These are phyloP conservation scores for Venustoraphidia nigricollis DNA, from an alignment of 2,888 invertebrate genomes.

Conservation along the genomic window DNA sequence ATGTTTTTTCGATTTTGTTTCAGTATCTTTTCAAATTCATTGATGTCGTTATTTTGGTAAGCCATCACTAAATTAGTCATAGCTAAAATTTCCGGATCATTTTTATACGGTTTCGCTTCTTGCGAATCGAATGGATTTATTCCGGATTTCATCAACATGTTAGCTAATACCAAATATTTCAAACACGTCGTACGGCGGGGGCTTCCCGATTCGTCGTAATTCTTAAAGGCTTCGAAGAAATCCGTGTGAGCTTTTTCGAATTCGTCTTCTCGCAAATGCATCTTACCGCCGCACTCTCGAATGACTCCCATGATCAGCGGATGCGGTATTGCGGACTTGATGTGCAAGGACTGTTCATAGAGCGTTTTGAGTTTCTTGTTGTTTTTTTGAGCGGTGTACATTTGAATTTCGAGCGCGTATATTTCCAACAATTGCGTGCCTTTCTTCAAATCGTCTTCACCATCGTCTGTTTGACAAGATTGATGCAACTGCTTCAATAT, in stretches of 20 bases:
- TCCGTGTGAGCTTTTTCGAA: conserved; percentile 98
- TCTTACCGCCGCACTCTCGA: conserved; percentile 98
- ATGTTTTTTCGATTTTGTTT: conserved; percentile 88
- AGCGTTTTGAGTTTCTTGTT: conserved; percentile 93
- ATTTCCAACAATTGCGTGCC: conserved; percentile 96
- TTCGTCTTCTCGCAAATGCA: conserved; percentile 97
- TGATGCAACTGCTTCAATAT: conserved; percentile 94
- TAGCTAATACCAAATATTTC: conserved; percentile 94
- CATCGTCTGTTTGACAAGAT: conserved; percentile 96
- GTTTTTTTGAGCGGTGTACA: conserved; percentile 99
- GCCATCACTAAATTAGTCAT: conserved; percentile 97
- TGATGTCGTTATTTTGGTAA: conserved; percentile 97
- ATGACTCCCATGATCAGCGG: conserved; percentile 99
- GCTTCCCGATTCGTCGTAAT: conserved; percentile 98
- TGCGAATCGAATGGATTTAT: conserved; percentile 99
- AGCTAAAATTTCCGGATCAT: conserved; percentile 96
- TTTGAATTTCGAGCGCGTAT: conserved; percentile 97
- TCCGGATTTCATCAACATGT: conserved; percentile 99
- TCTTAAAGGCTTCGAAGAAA: conserved; percentile 98
- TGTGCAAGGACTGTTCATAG: conserved; percentile 95
- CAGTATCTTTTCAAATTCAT: conserved; percentile 92
- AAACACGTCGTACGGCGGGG: conserved; percentile 92
- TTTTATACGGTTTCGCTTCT: conserved; percentile 99
- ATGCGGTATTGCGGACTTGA: conserved; percentile 99
- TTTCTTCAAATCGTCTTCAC: conserved; percentile 94